Conservation (phyloP, 2,797 vertebrate genomes). For the Sitta carolinensis region DNA sequence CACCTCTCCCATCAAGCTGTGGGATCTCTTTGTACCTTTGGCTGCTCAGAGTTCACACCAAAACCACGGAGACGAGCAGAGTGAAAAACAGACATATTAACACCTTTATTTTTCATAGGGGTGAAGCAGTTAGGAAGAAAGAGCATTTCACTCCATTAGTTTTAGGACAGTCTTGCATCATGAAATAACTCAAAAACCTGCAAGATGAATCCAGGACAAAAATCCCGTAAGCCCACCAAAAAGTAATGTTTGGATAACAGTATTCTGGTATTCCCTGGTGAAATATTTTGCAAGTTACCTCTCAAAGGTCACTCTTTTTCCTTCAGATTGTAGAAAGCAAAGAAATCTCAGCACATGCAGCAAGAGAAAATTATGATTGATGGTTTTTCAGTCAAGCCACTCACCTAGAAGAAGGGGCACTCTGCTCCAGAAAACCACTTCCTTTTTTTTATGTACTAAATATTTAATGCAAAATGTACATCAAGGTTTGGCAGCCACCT, state of each 20-base stretch:
- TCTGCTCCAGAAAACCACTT: slow-evolving; percentile 16
- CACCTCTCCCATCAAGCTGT: not conserved
- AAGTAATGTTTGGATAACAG: not conserved
- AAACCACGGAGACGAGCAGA: not conserved
- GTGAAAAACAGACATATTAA: not conserved
- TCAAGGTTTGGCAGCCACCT: slow-evolving; percentile 9
- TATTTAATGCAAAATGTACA: slow-evolving; percentile 43
- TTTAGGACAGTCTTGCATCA: not conserved
- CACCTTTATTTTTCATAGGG: not conserved
- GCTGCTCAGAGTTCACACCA: not conserved
- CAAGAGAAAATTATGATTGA: not conserved
- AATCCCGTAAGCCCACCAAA: not conserved
- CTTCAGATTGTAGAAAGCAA: not conserved
- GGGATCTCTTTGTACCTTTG: not conserved
- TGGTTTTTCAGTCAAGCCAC: not conserved
- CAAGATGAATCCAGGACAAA: not conserved
- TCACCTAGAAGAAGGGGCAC: not conserved
- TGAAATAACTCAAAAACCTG: not conserved
- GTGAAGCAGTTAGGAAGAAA: not conserved
- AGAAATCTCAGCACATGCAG: not conserved
- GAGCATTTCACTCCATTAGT: not conserved
- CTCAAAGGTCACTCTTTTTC: not conserved
- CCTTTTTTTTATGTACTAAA: slow-evolving; percentile 15
- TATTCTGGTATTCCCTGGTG: not conserved
- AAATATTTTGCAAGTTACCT: not conserved